These are phyloP conservation scores for Julus scandinavius DNA, from an alignment of 2,888 invertebrate genomes.

Conservation along the genomic window DNA sequence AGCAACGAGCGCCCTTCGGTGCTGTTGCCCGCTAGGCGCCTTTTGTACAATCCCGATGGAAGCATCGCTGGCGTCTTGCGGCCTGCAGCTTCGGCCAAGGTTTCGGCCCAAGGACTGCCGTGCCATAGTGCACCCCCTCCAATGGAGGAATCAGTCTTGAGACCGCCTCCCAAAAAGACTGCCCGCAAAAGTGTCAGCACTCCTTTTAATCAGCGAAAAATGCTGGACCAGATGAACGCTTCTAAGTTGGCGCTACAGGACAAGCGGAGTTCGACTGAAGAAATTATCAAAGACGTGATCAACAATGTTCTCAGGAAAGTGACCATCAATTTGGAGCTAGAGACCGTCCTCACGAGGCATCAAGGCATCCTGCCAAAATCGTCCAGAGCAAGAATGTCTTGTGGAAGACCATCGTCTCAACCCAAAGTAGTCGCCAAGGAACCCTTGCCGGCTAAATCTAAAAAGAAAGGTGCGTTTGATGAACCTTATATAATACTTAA, in stretches of 20 bases:
- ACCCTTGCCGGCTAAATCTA: neutral
- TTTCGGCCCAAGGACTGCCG: neutral
- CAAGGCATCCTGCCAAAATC: too few relatives aligned
- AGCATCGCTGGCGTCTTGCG: neutral
- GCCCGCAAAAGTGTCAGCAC: conserved; percentile 51
- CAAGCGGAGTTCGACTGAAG: neutral
- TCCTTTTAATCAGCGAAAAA: neutral
- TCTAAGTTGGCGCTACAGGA: neutral
- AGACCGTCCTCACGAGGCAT: neutral
- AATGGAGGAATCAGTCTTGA: neutral
- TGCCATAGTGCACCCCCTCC: neutral
- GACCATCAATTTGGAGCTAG: neutral
- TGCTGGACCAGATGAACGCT: neutral
- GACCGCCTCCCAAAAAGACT: neutral
- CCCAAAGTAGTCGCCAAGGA: neutral
- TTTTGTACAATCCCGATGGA: neutral
- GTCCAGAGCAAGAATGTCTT: conserved; percentile 31
- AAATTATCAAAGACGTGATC: conserved; percentile 32
- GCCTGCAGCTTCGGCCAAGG: neutral
- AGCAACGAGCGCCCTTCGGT: neutral
- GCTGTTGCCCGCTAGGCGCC: neutral
- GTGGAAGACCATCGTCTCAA: neutral
- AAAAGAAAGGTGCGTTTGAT: neutral
- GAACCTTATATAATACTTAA: too few relatives aligned
- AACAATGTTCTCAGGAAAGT: neutral